Evolutionary conservation across 2,113 vertebrate species (phyloP), one percentile per base, ranked within the genome.

Genomic region (Dromiciops gliroides): DNA sequence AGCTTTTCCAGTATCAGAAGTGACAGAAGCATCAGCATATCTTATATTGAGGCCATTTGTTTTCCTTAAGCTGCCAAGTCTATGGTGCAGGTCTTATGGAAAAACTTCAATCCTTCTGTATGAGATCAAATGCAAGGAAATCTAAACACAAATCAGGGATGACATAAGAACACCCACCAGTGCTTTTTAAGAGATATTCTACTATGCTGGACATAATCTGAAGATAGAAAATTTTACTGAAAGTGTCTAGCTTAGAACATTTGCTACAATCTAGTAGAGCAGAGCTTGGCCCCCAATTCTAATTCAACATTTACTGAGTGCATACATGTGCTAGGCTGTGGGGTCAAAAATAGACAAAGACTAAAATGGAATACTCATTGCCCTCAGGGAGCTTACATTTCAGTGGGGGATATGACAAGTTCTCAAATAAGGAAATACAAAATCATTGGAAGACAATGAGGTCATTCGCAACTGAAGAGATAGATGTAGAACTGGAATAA

Each of bases 11-110:
- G 95, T 75, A 92, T 91, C 75, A 95, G 89, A 97, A 96, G 93
- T 50, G 37, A 83, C 48, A 31, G 60, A 97, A 96, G 94, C 92
- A 96, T 95, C 93, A 96, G 97, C 94, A 96, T 26, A 50, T 93
- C 52, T 44, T 97, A 95, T 96, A 97, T 97, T 97, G 51, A 56
- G 67, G 56, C 52, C 94, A 97, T 97, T 96, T 75, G 97, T 98
- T 98, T 97, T 97, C 94, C 89, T 96, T 92, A 94, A 93, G 93
- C 53, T 97, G 92, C 95, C 96, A 95, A 94, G 83, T 94, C 95
- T 96, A 94, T 60, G 96, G 67, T 60, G 37, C 60, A 67, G 49
- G 19, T 49, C n/a, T 95, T 90, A 94, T 93, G 91, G 92, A 97
- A 95, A 96, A 94, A 91, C 83, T 96, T 94, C 49, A 10, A 93